Percentiles rank a stretch among this genome's conserved stretches.
Conservation (phyloP, 2,797 vertebrate genomes). For the Arrhamphus sclerolepis region DNA sequence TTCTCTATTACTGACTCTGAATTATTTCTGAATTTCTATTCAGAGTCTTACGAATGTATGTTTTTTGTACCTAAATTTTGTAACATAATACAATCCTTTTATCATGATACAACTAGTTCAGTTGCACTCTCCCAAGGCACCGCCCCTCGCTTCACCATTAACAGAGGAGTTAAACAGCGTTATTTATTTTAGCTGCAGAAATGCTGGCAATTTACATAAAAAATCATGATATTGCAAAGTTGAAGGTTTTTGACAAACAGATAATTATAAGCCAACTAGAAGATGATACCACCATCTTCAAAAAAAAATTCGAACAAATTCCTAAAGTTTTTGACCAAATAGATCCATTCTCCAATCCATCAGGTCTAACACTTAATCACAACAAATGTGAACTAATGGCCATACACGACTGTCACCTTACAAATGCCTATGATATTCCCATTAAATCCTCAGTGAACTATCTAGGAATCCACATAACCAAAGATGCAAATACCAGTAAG, state of each 20-base stretch:
- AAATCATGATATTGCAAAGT: neutral
- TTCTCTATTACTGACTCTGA: neutral
- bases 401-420: neutral
- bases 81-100: neutral
- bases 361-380: neutral
- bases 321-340: neutral
- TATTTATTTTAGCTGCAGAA: neutral
- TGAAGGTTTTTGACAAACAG: neutral
- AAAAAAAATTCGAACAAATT: neutral
- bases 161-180: neutral
- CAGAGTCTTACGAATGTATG: neutral
- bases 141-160: neutral
- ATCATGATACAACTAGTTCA: neutral
- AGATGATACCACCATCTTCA: neutral
- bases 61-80: neutral
- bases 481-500: neutral
- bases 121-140: neutral
- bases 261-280: neutral
- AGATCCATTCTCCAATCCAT: neutral
- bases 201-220: neutral
- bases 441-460: neutral
- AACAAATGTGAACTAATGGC: conserved; percentile 4
- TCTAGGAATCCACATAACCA: neutral
- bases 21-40: neutral
- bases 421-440: neutral